These are phyloP conservation scores for Enteromius argenteus DNA, from an alignment of 2,797 vertebrate species.

Conservation along the genomic window DNA sequence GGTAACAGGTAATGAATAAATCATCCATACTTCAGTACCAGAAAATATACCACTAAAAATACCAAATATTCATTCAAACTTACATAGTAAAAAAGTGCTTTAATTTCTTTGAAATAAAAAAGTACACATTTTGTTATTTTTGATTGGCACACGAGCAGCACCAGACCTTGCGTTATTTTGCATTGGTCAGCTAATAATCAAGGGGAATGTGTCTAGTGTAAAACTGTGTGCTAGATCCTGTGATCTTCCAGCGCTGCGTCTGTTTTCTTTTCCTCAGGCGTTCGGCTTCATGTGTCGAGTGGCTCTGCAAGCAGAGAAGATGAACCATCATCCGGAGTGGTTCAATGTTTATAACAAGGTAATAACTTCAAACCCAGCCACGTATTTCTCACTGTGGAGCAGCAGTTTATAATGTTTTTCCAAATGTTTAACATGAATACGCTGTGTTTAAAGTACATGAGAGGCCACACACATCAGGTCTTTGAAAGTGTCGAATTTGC, in stretches of 20 bases:
- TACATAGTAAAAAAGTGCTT: neutral
- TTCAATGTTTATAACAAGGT: slow-evolving; percentile 99
- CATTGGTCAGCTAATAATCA: neutral
- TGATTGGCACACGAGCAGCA: neutral
- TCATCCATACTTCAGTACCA: neutral
- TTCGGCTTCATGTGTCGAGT: slow-evolving; percentile 97
- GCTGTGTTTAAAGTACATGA: slow-evolving; percentile 26
- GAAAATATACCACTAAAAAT: neutral
- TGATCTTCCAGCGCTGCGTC: neutral
- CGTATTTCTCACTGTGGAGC: slow-evolving; percentile 14
- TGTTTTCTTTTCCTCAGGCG: slow-evolving; percentile 76
- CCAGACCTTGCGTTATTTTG: neutral
- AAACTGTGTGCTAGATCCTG: neutral
- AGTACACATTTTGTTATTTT: neutral
- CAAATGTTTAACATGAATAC: slow-evolving; percentile 39
- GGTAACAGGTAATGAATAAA: neutral
- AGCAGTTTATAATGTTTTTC: slow-evolving; percentile 42
- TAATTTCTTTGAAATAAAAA: neutral
- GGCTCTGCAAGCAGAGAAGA: slow-evolving; percentile 95
- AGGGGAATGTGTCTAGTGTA: neutral
- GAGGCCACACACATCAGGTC: slow-evolving; percentile 35
- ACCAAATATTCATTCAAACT: neutral
- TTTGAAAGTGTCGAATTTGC: slow-evolving; percentile 15
- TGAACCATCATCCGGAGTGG: slow-evolving; percentile 98
- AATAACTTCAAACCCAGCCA: slow-evolving; percentile 59